Conservation (phyloP, 2,888 invertebrate genomes). For the Cloeon dipterum region DNA sequence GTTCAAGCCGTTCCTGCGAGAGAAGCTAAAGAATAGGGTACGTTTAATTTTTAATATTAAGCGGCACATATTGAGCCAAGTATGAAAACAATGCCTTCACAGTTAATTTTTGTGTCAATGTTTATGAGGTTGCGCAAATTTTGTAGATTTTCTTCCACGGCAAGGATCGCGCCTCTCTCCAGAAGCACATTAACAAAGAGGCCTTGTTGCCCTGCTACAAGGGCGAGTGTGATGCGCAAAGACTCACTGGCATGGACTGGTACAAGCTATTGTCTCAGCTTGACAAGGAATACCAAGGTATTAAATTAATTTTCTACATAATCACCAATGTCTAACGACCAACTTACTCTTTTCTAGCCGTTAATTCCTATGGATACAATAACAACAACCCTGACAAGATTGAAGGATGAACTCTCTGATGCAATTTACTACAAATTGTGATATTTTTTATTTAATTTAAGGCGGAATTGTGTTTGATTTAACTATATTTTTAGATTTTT, state of each 20-base stretch:
- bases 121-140: too few relatives aligned
- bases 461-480: slow-evolving; percentile 1
- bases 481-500: too few relatives aligned
- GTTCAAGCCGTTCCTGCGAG: slow-evolving; percentile 72
- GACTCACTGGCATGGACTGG: slow-evolving; percentile 48
- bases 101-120: too few relatives aligned
- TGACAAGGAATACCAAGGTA: slow-evolving; percentile 52
- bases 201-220: slow-evolving; percentile 48
- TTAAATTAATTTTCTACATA: too few relatives aligned
- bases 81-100: too few relatives aligned
- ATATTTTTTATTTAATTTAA: too few relatives aligned
- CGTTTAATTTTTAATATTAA: slow-evolving; percentile 14
- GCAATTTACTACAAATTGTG: neutral
- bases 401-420: neutral
- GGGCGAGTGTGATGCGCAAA: slow-evolving; percentile 42
- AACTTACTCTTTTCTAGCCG: slow-evolving; percentile 26
- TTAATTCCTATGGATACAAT: slow-evolving; percentile 54
- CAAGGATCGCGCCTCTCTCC: slow-evolving; percentile 43
- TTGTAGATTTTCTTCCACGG: slow-evolving; percentile 50
- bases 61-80: too few relatives aligned
- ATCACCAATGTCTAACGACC: neutral
- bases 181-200: slow-evolving; percentile 47
- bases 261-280: slow-evolving; percentile 42
- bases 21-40: slow-evolving; percentile 55
- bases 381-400: too few relatives aligned